Evolutionary conservation across 2,888 invertebrate genomes (phyloP).

Genomic region (Papilio gigon): DNA sequence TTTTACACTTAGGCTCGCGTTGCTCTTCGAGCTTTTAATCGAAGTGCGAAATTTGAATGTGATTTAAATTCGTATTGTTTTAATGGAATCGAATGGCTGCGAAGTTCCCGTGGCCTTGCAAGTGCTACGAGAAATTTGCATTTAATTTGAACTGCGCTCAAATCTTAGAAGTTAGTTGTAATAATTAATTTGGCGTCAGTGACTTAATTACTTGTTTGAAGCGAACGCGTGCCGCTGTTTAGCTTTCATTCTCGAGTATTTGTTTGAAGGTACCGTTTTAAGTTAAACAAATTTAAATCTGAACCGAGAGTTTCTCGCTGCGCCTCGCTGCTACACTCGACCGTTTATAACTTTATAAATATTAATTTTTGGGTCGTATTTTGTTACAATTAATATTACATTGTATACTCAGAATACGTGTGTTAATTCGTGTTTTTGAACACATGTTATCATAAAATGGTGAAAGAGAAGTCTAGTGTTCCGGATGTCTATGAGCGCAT

Average conservation of each 20-base stretch:
- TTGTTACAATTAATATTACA: neutral
- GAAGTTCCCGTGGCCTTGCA: constrained; percentile 53
- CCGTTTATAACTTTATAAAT: constrained; percentile 36
- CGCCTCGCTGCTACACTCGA: constrained; percentile 5
- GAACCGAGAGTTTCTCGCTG: constrained; percentile 17
- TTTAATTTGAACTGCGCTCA: constrained; percentile 60
- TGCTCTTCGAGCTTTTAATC: constrained; percentile 78
- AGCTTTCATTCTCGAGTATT: constrained; percentile 39
- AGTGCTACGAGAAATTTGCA: constrained; percentile 67
- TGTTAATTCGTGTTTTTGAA: too few species aligned
- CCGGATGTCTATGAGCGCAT: too few species aligned
- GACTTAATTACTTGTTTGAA: constrained; percentile 43
- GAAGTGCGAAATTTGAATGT: constrained; percentile 80
- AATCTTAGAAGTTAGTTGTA: constrained; percentile 47
- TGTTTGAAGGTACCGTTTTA: constrained; percentile 35
- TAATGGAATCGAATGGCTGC: constrained; percentile 63
- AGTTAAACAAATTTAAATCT: constrained; percentile 36
- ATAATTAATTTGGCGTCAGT: constrained; percentile 45
- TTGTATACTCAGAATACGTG: neutral
- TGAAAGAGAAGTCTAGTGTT: too few species aligned
- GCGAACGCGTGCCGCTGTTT: constrained; percentile 41
- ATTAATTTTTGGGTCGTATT: constrained; percentile 24
- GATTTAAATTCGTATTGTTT: constrained; percentile 78
- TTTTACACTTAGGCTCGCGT: constrained; percentile 74
- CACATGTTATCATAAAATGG: too few species aligned